Percentiles rank a stretch among this genome's conserved stretches.
Conservation (phyloP, 2,888 invertebrate genomes). For the Platycheirus albimanus region DNA sequence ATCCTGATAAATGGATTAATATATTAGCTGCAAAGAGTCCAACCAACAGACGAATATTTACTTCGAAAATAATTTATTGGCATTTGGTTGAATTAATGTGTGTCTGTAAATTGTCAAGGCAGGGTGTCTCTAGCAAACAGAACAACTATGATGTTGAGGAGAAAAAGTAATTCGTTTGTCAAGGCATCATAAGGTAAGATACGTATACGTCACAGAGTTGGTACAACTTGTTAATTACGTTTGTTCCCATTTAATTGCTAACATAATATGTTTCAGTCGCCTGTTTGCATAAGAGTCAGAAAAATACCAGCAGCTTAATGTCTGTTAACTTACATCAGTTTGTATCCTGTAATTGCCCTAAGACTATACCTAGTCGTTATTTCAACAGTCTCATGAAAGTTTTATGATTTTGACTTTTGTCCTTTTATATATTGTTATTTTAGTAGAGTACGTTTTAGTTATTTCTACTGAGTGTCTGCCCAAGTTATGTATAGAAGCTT, state of each 20-base stretch:
- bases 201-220: conserved; percentile 1
- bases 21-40: neutral
- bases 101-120: conserved; percentile 30
- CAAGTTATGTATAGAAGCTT: no score
- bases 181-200: neutral
- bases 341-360: conserved; percentile 23
- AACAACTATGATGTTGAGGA: neutral
- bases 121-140: neutral
- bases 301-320: neutral
- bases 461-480: conserved; percentile 1
- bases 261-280: conserved; percentile 29
- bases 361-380: conserved; percentile 1
- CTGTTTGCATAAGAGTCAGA: conserved; percentile 2
- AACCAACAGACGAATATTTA: conserved; percentile 32
- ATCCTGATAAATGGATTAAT: conserved; percentile 5
- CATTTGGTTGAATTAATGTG: conserved; percentile 31
- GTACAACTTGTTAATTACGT: conserved; percentile 40
- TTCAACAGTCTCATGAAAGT: conserved; percentile 13
- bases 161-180: conserved; percentile 12
- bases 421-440: conserved; percentile 29
- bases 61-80: conserved; percentile 41
- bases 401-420: conserved; percentile 26
- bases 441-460: neutral
- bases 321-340: no score
- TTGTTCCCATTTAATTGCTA: conserved; percentile 37